Percentiles rank a stretch among this genome's conserved stretches.
phyloP scores from a whole-genome alignment of 2,888 invertebrate genomes.

The Agrochola circellaris region DNA sequence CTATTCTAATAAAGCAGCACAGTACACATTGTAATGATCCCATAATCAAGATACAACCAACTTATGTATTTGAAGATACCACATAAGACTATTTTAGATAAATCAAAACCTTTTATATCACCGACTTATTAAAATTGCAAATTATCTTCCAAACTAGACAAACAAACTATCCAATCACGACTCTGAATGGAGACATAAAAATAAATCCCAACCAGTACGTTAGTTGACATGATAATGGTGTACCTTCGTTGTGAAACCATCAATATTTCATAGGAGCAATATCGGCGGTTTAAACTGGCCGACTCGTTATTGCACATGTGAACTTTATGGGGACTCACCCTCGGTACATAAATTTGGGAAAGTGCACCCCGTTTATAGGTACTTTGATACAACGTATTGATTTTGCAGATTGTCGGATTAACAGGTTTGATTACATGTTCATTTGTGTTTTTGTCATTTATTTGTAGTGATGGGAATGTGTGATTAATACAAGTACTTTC shows the following conservation, averaged over 20 bases:
- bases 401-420: conserved; percentile 82
- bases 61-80: background rate
- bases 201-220: conserved; percentile 58
- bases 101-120: background rate
- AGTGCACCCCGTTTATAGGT: conserved; percentile 75
- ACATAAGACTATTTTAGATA: background rate
- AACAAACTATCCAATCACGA: conserved; percentile 25
- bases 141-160: background rate
- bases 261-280: conserved; percentile 88
- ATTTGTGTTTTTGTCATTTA: conserved; percentile 48
- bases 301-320: conserved; percentile 87
- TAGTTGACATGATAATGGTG: conserved; percentile 73
- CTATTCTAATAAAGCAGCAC: no score
- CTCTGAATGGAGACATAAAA: conserved; percentile 54
- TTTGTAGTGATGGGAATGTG: conserved; percentile 12
- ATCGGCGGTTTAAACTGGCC: conserved; percentile 87
- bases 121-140: background rate
- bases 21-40: background rate
- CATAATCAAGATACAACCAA: background rate
- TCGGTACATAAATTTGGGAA: conserved; percentile 87
- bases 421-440: conserved; percentile 64
- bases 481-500: background rate
- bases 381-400: conserved; percentile 83
- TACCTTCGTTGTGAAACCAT: conserved; percentile 76
- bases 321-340: conserved; percentile 88